A percentile compares a stretch with the other conserved stretches of the same genome.
These are phyloP conservation scores for Bemisia tabaci DNA, from an alignment of 1,140 invertebrate species.

Conservation along the genomic window DNA sequence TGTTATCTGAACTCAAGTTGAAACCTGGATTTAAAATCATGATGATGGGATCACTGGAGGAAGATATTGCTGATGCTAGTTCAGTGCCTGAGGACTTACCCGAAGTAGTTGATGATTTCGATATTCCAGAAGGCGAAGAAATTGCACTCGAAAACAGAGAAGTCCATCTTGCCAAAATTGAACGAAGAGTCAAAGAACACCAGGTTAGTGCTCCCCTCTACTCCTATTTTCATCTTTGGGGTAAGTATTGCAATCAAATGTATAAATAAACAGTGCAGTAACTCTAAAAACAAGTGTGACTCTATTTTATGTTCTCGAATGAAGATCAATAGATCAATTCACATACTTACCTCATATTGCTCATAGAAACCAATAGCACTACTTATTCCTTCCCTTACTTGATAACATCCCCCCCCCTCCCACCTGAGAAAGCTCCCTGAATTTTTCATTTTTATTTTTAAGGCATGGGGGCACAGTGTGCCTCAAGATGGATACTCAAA, in stretches of 20 bases:
- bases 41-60: slow-evolving; percentile 92
- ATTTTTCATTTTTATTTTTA: too few species aligned
- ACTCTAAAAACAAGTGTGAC: not conserved
- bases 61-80: slow-evolving; percentile 70
- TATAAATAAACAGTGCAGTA: not conserved
- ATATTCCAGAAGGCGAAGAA: slow-evolving; percentile 64
- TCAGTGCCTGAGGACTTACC: slow-evolving; percentile 63
- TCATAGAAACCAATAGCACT: too few species aligned
- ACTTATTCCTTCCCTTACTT: too few species aligned
- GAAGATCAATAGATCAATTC: too few species aligned
- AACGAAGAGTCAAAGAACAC: slow-evolving; percentile 72
- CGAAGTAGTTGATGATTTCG: slow-evolving; percentile 74
- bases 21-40: slow-evolving; percentile 87
- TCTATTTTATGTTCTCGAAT: too few species aligned
- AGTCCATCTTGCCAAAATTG: slow-evolving; percentile 47
- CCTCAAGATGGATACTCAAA: too few species aligned
- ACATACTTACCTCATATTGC: too few species aligned
- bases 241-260: not conserved
- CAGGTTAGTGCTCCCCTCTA: slow-evolving; percentile 29
- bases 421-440: too few species aligned
- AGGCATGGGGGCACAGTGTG: too few species aligned
- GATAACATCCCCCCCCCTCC: too few species aligned
- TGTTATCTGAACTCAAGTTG: slow-evolving; percentile 51
- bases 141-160: slow-evolving; percentile 69
- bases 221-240: not conserved